Base-by-base conservation (phyloP, 1,140 invertebrate genomes). In the Steinernema feltiae region DNA sequence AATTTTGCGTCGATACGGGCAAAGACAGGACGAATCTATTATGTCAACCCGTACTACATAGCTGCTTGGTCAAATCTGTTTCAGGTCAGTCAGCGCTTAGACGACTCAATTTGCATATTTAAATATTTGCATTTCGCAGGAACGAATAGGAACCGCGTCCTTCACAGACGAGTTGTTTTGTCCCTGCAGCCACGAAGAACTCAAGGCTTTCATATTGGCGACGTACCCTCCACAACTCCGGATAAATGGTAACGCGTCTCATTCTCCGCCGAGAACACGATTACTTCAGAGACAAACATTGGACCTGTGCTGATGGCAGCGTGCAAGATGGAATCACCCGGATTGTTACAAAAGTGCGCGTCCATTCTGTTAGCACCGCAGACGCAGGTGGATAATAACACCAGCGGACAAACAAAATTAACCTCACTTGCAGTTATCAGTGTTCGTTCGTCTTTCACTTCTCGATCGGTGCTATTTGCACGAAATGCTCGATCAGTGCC, bases 291-390 rank as follows among this genome's bases (percentile, higher is more conserved):
- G 76, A 75, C 82, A 27, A 85, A 85, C 48, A 85, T 85, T 71
- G 84, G 81, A 21, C 85, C 85, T 30, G 80, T 86, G 71, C 70
- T 85, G 27, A 86, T 85, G 82, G 82, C 84, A 24, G 84, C 85
- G 0, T 86, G 83, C 69, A 85, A 85, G 78, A 82, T 85, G 82
- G 84, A 85, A 78, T 82, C 82, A 0, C 84, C 86, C 24, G 84
- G 83, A 12, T 76, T 85, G 17, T 71, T 85, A 1, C 48, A 80
- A 17, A 85, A 85, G 70, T 85, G 84, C 71, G 85, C 84, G 1
- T 74, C 80, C 69, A 76, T 85, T 48, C 75, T 85, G n/a, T 48
- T 85, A 32, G 80, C 75, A 24, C 78, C 84, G 0, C 80, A 82
- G 73, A 85, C 84, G 15, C 82, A 82, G 32, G 82, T 80, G 30